Evolutionary conservation across 2,113 vertebrate species (phyloP).

Genomic region (Heteronetta atricapilla): DNA sequence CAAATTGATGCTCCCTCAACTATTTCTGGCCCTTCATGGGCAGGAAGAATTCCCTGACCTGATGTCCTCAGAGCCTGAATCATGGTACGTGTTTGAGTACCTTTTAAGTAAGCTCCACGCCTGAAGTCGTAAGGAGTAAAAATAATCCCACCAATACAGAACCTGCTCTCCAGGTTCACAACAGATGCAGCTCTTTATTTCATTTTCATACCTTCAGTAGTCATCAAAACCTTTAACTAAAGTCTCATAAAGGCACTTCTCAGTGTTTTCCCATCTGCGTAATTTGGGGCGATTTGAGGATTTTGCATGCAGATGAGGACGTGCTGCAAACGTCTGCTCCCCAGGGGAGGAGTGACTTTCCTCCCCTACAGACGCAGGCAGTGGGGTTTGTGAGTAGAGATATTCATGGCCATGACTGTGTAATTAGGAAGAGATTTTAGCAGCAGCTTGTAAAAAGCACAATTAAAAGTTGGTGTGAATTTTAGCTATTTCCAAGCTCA

Average conservation of each 20-base stretch:
- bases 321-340: neutral
- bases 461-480: neutral
- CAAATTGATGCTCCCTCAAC: neutral
- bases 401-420: neutral
- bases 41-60: neutral
- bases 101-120: neutral
- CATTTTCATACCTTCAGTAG: neutral
- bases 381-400: neutral
- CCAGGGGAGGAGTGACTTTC: rapidly evolving
- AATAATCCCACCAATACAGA: neutral
- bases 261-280: rapidly evolving
- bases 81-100: neutral
- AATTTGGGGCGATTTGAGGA: neutral
- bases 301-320: neutral
- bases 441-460: neutral
- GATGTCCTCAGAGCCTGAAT: neutral
- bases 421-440: neutral
- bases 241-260: neutral
- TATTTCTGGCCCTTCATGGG: neutral
- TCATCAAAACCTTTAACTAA: neutral
- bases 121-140: neutral
- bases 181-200: neutral
- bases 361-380: neutral
- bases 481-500: neutral
- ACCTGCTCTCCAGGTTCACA: neutral